Percentiles rank a stretch among this genome's conserved stretches.
Conservation (phyloP, 2,888 invertebrate species). For the Eilema caniola region DNA sequence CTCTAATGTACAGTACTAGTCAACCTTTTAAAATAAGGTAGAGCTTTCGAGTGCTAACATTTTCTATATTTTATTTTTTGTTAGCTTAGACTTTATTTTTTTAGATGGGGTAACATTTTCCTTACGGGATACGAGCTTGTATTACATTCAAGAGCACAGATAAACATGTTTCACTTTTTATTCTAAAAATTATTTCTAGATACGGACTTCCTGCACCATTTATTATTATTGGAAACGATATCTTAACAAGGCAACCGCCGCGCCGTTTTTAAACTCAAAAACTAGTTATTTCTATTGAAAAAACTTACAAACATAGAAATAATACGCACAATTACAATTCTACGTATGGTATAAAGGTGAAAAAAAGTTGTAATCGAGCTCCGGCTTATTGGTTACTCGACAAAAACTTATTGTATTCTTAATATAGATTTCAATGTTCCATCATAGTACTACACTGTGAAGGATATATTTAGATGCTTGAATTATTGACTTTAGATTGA, state of each 20-base stretch:
- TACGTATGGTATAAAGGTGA: conserved; percentile 32
- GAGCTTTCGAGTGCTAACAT: too few relatives aligned
- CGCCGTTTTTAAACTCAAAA: not conserved
- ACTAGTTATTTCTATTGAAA: not conserved
- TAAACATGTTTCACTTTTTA: not conserved
- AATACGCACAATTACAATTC: conserved; percentile 13
- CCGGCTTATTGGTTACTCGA: conserved; percentile 38
- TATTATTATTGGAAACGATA: not conserved
- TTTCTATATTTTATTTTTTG: too few relatives aligned
- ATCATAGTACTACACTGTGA: not conserved
- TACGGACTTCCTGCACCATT: not conserved
- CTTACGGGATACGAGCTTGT: too few relatives aligned
- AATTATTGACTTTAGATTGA: conserved; percentile 11
- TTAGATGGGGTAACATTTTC: too few relatives aligned
- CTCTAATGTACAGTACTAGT: too few relatives aligned
- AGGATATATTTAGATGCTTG: not conserved
- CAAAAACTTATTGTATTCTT: conserved; percentile 30
- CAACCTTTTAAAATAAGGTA: too few relatives aligned
- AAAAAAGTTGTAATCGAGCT: conserved; percentile 33
- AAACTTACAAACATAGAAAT: conserved; percentile 24
- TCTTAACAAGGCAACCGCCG: not conserved
- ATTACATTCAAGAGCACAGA: not conserved
- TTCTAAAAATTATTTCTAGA: not conserved
- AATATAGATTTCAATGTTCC: conserved; percentile 27
- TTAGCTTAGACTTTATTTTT: too few relatives aligned